Evolutionary conservation across 2,888 invertebrate genomes (phyloP).

Genomic region (Torymus tubicola): DNA sequence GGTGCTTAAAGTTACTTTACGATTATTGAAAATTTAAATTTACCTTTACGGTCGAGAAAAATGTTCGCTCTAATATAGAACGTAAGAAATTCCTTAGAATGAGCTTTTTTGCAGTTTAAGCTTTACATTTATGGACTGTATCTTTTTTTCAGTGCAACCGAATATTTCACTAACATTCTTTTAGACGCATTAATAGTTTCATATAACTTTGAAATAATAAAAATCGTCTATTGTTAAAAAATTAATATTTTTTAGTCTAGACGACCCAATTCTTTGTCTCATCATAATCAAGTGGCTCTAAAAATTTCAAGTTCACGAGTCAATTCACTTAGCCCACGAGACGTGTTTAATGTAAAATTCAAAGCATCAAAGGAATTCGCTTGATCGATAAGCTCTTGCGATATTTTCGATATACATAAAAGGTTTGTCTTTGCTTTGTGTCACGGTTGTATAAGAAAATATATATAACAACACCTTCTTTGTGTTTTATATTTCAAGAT

Average conservation of each 20-base stretch:
- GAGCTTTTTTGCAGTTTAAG: too few species aligned
- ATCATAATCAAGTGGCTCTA: background rate
- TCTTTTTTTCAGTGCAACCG: too few species aligned
- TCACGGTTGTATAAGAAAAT: background rate
- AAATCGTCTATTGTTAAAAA: background rate
- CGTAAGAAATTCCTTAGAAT: too few species aligned
- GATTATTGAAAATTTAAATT: background rate
- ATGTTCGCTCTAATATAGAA: too few species aligned
- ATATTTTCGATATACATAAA: constrained; percentile 4
- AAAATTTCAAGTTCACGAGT: constrained; percentile 5
- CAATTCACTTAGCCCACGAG: background rate
- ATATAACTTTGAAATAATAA: too few species aligned
- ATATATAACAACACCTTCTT: background rate
- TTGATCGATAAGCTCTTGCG: constrained; percentile 3
- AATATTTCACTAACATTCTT: too few species aligned
- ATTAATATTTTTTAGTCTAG: background rate
- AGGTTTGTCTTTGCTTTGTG: background rate
- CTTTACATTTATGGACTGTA: too few species aligned
- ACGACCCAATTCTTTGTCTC: background rate
- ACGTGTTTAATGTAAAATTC: constrained; percentile 15
- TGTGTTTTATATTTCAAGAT: too few species aligned
- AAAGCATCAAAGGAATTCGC: background rate
- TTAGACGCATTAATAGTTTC: too few species aligned
- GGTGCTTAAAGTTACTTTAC: background rate
- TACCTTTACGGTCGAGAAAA: too few species aligned